A percentile compares a stretch with the other conserved stretches of the same genome.
phyloP scores from a whole-genome alignment of 2,113 vertebrate genomes.

The Forbesichthys papilliferus region DNA sequence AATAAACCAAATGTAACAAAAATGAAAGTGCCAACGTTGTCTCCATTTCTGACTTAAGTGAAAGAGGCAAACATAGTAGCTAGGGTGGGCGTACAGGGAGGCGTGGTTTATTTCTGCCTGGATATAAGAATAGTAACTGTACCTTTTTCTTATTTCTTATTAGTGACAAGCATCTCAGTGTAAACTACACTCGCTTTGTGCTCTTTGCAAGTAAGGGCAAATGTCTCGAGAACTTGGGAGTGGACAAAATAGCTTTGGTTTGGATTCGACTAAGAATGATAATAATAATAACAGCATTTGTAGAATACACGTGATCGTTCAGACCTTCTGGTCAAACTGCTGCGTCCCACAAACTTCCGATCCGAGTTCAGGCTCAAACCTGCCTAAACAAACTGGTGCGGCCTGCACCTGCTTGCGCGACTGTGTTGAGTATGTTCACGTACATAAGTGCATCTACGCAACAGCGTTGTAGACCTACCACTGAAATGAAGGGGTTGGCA shows the following conservation, averaged over 20 bases:
- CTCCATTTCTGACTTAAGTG: conserved; percentile 28
- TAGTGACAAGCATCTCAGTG: conserved; percentile 30
- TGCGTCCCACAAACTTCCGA: conserved; percentile 33
- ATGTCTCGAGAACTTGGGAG: conserved; percentile 47
- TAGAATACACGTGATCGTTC: conserved; percentile 22
- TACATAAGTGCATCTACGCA: conserved; percentile 26
- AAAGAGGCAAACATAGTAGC: conserved; percentile 52
- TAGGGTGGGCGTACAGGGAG: conserved; percentile 19
- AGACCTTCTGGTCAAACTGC: conserved; percentile 20
- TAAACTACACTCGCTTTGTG: conserved; percentile 73
- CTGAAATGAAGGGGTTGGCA: conserved; percentile 34
- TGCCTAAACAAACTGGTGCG: conserved; percentile 41
- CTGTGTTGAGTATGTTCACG: conserved; percentile 7
- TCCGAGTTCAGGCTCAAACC: not conserved
- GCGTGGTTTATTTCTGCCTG: conserved; percentile 2
- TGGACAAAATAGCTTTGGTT: conserved; percentile 63
- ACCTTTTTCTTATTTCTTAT: not conserved
- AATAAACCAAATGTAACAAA: not conserved
- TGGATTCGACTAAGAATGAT: conserved; percentile 29
- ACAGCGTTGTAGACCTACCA: conserved; percentile 19
- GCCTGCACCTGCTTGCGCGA: conserved; percentile 32
- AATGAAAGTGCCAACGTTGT: conserved; percentile 37
- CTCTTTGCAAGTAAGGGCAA: conserved; percentile 58
- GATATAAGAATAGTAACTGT: not conserved
- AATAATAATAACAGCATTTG: conserved; percentile 27